A percentile compares a stretch with the other conserved stretches of the same genome.
Conservation (phyloP, 2,113 vertebrate genomes). For the Nesoenas mayeri region DNA sequence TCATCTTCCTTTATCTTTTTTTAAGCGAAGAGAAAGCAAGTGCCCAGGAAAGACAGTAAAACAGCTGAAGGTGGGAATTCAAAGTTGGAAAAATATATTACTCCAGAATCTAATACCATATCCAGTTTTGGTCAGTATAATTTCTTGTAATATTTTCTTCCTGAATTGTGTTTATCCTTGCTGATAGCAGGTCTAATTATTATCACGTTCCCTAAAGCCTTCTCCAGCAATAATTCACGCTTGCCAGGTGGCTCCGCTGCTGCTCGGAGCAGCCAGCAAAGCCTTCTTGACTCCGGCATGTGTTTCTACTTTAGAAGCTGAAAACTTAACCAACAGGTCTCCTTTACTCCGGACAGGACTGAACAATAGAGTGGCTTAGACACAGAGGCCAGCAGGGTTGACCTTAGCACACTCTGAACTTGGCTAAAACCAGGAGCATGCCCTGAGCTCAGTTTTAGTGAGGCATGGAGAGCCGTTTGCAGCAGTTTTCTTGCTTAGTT, state of each 20-base stretch:
- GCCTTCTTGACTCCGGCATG: not conserved
- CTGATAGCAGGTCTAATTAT: not conserved
- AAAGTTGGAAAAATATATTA: not conserved
- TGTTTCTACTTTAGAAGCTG: slow-evolving; percentile 7
- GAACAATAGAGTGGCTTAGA: not conserved
- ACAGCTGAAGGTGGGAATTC: not conserved
- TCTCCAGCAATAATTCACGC: not conserved
- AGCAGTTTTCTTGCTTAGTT: not conserved
- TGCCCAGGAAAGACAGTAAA: not conserved
- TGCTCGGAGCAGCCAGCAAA: not conserved
- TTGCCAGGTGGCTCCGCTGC: not conserved
- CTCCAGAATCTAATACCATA: not conserved
- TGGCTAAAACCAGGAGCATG: not conserved
- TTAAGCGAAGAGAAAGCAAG: not conserved
- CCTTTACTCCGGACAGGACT: not conserved
- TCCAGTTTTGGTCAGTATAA: not conserved
- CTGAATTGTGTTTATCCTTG: not conserved
- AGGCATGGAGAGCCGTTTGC: not conserved
- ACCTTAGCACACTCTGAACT: not conserved
- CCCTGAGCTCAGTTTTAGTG: not conserved
- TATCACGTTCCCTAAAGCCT: not conserved
- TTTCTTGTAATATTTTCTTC: not conserved
- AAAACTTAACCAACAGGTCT: not conserved
- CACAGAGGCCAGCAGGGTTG: not conserved
- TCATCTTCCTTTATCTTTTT: not conserved